Evolutionary conservation across 2,888 invertebrate genomes (phyloP).

Genomic region (Lutraria lutraria): DNA sequence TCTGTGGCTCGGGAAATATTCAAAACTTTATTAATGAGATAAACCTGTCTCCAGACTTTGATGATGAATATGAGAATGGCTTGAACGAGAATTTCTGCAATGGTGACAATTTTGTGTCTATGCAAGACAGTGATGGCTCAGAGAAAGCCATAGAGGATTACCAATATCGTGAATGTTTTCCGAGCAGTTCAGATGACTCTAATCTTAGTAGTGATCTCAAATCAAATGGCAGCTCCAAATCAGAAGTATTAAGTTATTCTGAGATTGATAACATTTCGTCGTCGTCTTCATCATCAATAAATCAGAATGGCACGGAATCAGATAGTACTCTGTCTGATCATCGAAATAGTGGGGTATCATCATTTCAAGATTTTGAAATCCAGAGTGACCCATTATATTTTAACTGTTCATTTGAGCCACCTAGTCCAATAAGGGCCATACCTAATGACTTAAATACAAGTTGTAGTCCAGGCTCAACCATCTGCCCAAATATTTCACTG

Average conservation of each 20-base stretch:
- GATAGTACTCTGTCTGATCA: slow-evolving; percentile 56
- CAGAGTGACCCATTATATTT: slow-evolving; percentile 30
- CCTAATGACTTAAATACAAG: slow-evolving; percentile 36
- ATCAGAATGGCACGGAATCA: slow-evolving; percentile 49
- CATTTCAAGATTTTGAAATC: slow-evolving; percentile 34
- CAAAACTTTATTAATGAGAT: slow-evolving; percentile 67
- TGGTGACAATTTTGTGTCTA: slow-evolving; percentile 49
- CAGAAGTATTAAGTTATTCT: slow-evolving; percentile 36
- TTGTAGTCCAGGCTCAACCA: slow-evolving; percentile 34
- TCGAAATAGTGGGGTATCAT: slow-evolving; percentile 14
- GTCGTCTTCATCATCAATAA: slow-evolving; percentile 32
- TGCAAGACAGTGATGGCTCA: slow-evolving; percentile 55
- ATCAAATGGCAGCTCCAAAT: slow-evolving; percentile 54
- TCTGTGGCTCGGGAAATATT: slow-evolving; percentile 69
- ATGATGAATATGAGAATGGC: slow-evolving; percentile 46
- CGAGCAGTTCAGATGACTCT: slow-evolving; percentile 65
- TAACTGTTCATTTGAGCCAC: slow-evolving; percentile 48
- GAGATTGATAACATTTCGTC: slow-evolving; percentile 38
- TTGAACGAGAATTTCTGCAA: slow-evolving; percentile 48
- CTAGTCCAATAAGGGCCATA: slow-evolving; percentile 39
- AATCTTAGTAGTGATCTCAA: slow-evolving; percentile 66
- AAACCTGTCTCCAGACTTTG: slow-evolving; percentile 52
- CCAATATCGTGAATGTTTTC: slow-evolving; percentile 61
- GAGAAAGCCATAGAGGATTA: slow-evolving; percentile 54
- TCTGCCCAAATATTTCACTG: slow-evolving; percentile 85